Conservation (phyloP, 2,888 invertebrate species). For the Epinotia nisella region DNA sequence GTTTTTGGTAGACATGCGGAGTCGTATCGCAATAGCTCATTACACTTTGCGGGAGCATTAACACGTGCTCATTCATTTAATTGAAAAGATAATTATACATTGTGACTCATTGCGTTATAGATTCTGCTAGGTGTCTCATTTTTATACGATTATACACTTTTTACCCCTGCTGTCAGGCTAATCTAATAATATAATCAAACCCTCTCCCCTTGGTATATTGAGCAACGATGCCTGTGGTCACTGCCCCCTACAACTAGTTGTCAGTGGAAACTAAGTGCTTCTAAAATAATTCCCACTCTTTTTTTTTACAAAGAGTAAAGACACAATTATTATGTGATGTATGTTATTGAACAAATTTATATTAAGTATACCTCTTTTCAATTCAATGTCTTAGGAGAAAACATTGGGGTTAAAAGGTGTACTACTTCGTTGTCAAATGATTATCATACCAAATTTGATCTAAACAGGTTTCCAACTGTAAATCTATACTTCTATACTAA, state of each 20-base stretch:
- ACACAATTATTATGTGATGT: neutral
- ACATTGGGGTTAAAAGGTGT: too few relatives aligned
- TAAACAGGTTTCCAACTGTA: too few relatives aligned
- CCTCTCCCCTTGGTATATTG: too few relatives aligned
- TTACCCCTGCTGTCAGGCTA: neutral
- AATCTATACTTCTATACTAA: too few relatives aligned
- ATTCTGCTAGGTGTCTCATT: neutral
- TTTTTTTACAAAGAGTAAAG: neutral
- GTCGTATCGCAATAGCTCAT: neutral
- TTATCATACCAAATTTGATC: too few relatives aligned
- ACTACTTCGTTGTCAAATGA: too few relatives aligned
- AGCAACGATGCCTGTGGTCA: neutral
- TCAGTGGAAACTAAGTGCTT: neutral
- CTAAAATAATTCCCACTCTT: neutral
- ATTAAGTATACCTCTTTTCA: too few relatives aligned
- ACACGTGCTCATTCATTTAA: slow-evolving; percentile 28
- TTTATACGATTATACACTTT: neutral
- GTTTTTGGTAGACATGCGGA: neutral
- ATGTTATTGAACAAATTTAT: too few relatives aligned
- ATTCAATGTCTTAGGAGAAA: too few relatives aligned
- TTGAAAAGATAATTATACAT: slow-evolving; percentile 35
- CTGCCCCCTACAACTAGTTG: neutral
- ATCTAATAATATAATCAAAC: slow-evolving; percentile 10
- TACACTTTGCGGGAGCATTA: slow-evolving; percentile 19
- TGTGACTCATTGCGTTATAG: slow-evolving; percentile 47